Evolutionary conservation across 2,888 invertebrate genomes (phyloP), one percentile per base, ranked within the genome.

Genomic region (Lamproptera curius): DNA sequence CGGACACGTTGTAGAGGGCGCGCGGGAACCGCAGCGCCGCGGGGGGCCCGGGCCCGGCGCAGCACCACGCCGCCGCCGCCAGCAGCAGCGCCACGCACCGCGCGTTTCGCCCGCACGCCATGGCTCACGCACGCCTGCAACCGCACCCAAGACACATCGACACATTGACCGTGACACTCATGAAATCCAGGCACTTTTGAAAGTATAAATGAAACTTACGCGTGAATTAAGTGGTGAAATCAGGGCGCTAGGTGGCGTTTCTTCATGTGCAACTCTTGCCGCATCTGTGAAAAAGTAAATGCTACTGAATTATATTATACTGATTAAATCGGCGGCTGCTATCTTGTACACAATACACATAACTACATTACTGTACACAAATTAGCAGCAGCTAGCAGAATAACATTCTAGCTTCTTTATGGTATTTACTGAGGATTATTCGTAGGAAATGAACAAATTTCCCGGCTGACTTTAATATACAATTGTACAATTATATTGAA

Each of bases 1-100:
- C 94, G 73, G 93, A 94, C 66, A 95, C 94, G 89, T 97, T 97
- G 90, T 97, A 98, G 16, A 90, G 75, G 31, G 90, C 74, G 62
- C 90, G 89, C 11, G 93, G 91, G 85, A 98, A 97, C 57, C 88
- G 90, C 73, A 95, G 65, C 55, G 53, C 57, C 48, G 68, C 56
- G 43, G 56, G 46, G 36, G 50, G 51, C 46, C 53, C 54, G 16
- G 42, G 50, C 48, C 46, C 16, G 41, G 50, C 43, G 53, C 53
- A 43, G 52, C 50, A 53, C 57, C 55, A 28, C 57, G 62, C 53
- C 60, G 67, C 62, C 69, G 52, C 70, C 76, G 63, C 66, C 73
- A 64, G 66, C 73, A 59, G 72, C 74, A 65, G 70, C 62, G 70
- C 73, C 73, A 69, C 65, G 72, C 67, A 67, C 66, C 62, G 69